These are phyloP conservation scores for Scartelaos histophorus DNA, from an alignment of 2,113 vertebrate species.

Conservation along the genomic window DNA sequence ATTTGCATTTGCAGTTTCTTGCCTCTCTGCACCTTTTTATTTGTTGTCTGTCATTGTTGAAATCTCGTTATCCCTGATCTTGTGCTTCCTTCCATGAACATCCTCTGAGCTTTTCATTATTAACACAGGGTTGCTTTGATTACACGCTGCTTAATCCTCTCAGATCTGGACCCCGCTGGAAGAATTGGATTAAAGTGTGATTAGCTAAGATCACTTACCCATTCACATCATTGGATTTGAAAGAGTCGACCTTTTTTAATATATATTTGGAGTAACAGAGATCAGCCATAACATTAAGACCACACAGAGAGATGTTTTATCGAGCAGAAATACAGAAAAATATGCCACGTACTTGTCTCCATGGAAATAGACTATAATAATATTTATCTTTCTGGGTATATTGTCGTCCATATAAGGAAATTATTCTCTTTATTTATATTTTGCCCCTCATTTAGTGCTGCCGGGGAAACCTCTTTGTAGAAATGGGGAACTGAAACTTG, in stretches of 20 bases:
- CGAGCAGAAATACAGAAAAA: too few relatives aligned
- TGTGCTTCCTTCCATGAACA: constrained; percentile 44
- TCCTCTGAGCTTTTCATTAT: constrained; percentile 68
- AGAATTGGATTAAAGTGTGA: constrained; percentile 75
- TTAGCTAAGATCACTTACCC: constrained; percentile 70
- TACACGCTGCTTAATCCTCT: constrained; percentile 74
- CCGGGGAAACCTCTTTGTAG: too few relatives aligned
- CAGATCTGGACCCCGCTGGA: constrained; percentile 66
- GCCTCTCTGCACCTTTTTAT: neutral
- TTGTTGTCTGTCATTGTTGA: constrained; percentile 46
- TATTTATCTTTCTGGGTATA: too few relatives aligned
- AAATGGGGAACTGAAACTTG: too few relatives aligned
- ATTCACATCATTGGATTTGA: constrained; percentile 69
- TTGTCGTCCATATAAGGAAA: too few relatives aligned
- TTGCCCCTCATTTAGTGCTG: too few relatives aligned
- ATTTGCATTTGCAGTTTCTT: too few relatives aligned
- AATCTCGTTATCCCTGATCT: constrained; percentile 59
- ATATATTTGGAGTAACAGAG: constrained; percentile 47
- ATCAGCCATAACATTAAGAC: neutral
- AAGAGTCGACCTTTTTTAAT: constrained; percentile 47
- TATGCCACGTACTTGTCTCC: too few relatives aligned
- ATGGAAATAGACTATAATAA: too few relatives aligned
- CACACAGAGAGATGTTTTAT: neutral
- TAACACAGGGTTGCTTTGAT: constrained; percentile 71
- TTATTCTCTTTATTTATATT: too few relatives aligned